Evolutionary conservation across 2,888 invertebrate genomes (phyloP).

Genomic region (Lordiphosa fenestrarum): DNA sequence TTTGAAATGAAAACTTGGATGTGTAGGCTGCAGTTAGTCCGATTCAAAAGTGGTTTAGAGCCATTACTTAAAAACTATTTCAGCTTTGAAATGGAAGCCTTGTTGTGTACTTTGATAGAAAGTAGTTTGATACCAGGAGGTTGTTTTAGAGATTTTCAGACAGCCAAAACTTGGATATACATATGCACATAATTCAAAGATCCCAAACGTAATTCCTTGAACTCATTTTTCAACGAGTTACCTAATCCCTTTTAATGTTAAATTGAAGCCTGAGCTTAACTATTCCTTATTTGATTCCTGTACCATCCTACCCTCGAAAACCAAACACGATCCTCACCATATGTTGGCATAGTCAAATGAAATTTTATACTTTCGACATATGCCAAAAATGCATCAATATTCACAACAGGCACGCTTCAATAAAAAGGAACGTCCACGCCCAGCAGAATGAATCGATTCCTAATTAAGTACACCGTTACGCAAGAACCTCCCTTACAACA

Average conservation of each 20-base stretch:
- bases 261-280: neutral
- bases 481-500: constrained; percentile 19
- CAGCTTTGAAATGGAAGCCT: too few relatives aligned
- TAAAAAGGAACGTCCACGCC: constrained; percentile 30
- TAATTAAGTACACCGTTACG: constrained; percentile 53
- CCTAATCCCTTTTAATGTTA: constrained; percentile 1
- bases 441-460: constrained; percentile 55
- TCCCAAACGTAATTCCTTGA: too few relatives aligned
- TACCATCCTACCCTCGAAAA: neutral
- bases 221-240: neutral
- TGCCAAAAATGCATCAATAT: constrained; percentile 53
- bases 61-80: too few relatives aligned
- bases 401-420: constrained; percentile 27
- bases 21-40: too few relatives aligned
- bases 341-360: constrained; percentile 37
- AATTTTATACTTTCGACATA: constrained; percentile 50
- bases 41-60: too few relatives aligned
- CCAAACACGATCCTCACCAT: constrained; percentile 26
- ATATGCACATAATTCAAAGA: too few relatives aligned
- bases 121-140: too few relatives aligned
- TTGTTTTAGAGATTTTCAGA: too few relatives aligned
- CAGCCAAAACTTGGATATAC: too few relatives aligned
- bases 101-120: too few relatives aligned
- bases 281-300: neutral
- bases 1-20: too few relatives aligned